phyloP scores from a whole-genome alignment of 2,888 invertebrate genomes.

The Pristionchus exspectatus region DNA sequence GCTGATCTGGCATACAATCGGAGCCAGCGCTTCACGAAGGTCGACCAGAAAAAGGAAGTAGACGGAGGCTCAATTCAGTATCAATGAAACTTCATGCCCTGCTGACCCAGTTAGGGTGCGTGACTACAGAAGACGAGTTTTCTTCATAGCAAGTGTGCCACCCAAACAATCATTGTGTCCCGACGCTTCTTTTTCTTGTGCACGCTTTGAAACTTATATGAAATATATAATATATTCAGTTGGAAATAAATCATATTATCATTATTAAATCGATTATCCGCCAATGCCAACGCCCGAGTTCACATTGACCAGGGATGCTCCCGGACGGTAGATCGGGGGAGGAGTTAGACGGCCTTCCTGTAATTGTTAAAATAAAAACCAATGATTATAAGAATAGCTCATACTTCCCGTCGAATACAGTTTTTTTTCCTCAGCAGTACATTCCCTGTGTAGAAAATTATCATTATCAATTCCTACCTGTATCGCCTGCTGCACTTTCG shows the following conservation, averaged over 20 bases:
- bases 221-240: background rate
- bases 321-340: slow-evolving; percentile 40
- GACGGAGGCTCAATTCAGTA: background rate
- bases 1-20: background rate
- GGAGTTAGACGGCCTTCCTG: slow-evolving; percentile 47
- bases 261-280: background rate
- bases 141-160: no score
- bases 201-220: background rate
- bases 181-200: background rate
- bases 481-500: slow-evolving; percentile 41
- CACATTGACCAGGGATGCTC: slow-evolving; percentile 8
- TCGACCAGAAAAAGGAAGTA: background rate
- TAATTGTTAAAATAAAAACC: no score
- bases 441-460: no score
- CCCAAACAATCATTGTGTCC: background rate
- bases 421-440: no score
- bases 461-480: no score
- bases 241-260: background rate
- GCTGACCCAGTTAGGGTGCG: no score
- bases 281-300: slow-evolving; percentile 41
- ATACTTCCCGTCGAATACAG: no score
- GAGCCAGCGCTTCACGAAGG: background rate
- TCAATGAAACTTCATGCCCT: background rate
- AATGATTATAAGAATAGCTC: no score
- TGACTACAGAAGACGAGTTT: no score